Evolutionary conservation across 1,140 invertebrate genomes (phyloP), one percentile per base, ranked within the genome.

Genomic region (Drosophila mauritiana): DNA sequence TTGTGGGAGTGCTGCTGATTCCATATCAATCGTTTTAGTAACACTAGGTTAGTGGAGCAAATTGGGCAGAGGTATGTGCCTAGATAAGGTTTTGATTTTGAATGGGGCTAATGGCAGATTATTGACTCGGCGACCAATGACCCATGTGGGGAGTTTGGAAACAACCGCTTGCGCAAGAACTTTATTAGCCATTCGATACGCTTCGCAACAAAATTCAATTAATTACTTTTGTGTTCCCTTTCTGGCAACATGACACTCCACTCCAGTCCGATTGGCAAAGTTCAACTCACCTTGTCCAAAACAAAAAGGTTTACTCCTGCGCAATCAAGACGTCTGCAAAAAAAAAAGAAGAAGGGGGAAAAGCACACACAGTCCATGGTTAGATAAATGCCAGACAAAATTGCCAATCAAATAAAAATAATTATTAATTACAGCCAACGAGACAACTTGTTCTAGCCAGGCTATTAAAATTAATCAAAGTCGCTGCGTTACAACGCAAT

Each of bases 381-480:
- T 76, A 73, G 62, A 62, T 79, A 83, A 83, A 82, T 79, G 82
- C 43, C 79, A 88, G 73, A 75, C 58, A 80, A 63, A 62, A 25
- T 46, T 69, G 55, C 39, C 55, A 62, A 42, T 68, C 46, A 54
- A 68, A 78, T 42, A 57, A 52, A 45, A 62, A 59, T 73, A 73
- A 63, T 74, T 72, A 77, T 48, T 78, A 64, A 58, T 68, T 84
- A 73, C 54, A 45, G n/a, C 31, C 55, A 52, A 39, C 25, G 54
- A 78, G 52, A 70, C 56, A 77, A 76, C 73, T 59, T 80, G 57
- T 55, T 69, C 56, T 46, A 27, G 64, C 34, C 31, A 51, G 57
- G 64, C 74, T 61, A 58, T 82, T 76, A 79, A 82, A 86, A 88
- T 79, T 79, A 88, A 86, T 86, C 83, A 86, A 78, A 55, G 75